Conservation (phyloP, 2,113 vertebrate species). For the Plestiodon gilberti region DNA sequence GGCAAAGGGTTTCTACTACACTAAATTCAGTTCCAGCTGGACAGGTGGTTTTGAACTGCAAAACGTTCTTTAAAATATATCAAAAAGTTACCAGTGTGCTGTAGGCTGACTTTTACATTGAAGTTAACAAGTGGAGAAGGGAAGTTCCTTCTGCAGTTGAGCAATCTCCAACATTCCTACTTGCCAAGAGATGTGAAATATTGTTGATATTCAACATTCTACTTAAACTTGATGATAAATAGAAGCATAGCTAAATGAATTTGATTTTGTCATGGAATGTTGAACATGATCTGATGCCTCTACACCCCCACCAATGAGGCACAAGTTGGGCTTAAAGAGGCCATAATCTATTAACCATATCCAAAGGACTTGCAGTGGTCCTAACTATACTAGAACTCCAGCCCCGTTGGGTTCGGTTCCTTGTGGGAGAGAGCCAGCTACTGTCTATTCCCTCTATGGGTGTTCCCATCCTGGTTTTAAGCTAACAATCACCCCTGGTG, state of each 20-base stretch:
- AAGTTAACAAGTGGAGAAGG: conserved; percentile 55
- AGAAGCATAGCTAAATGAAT: not conserved
- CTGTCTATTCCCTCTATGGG: no score
- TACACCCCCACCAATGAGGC: no score
- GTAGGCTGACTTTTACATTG: conserved; percentile 38
- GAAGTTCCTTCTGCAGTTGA: conserved; percentile 50
- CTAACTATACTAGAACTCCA: no score
- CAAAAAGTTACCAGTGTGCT: conserved; percentile 52
- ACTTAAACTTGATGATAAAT: not conserved
- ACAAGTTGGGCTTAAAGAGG: no score
- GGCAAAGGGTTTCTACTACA: conserved; percentile 37
- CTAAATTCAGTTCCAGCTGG: conserved; percentile 53
- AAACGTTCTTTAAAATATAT: conserved; percentile 71
- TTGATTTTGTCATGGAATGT: not conserved
- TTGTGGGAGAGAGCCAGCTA: not conserved
- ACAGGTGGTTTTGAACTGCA: conserved; percentile 61
- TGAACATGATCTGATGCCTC: not conserved
- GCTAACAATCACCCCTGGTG: no score
- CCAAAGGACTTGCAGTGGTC: not conserved
- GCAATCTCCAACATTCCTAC: conserved; percentile 38
- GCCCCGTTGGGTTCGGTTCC: no score
- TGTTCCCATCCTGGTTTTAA: no score
- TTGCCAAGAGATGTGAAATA: conserved; percentile 20
- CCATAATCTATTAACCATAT: no score
- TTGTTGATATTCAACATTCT: conserved; percentile 41